Percentiles rank a stretch among this genome's conserved stretches.
phyloP scores from a whole-genome alignment of 2,888 invertebrate genomes.

The Anagyrus pseudococci region DNA sequence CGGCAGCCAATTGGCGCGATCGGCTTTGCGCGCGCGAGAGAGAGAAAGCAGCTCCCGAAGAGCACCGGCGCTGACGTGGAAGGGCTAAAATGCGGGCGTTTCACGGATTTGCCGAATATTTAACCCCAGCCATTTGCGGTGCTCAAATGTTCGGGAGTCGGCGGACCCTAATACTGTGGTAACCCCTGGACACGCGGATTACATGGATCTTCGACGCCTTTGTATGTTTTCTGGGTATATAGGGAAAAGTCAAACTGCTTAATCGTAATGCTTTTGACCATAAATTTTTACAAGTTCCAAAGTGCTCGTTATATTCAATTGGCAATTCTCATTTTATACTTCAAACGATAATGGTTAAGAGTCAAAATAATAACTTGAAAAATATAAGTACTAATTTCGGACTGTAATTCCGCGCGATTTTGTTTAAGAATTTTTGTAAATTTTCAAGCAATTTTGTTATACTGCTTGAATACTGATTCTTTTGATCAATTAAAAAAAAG shows the following conservation, averaged over 20 bases:
- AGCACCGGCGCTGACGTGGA: too few relatives aligned
- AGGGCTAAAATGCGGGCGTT: conserved; percentile 44
- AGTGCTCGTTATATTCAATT: background rate
- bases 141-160: conserved; percentile 49
- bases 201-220: conserved; percentile 6
- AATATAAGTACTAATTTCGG: too few relatives aligned
- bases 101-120: conserved; percentile 56
- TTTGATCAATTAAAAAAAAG: background rate
- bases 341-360: too few relatives aligned
- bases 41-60: background rate
- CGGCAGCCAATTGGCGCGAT: conserved; percentile 57
- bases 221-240: background rate
- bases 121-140: conserved; percentile 51
- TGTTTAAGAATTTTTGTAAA: too few relatives aligned
- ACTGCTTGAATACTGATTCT: background rate
- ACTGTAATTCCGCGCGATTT: too few relatives aligned
- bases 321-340: background rate
- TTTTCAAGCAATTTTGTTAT: too few relatives aligned
- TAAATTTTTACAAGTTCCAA: background rate
- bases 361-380: too few relatives aligned
- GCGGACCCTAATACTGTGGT: conserved; percentile 9
- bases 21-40: conserved; percentile 38
- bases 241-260: background rate
- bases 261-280: background rate
- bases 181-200: background rate